Percentiles rank a stretch among this genome's conserved stretches.
These are phyloP conservation scores for Alosa alosa DNA, from an alignment of 2,113 vertebrate species.

Conservation along the genomic window DNA sequence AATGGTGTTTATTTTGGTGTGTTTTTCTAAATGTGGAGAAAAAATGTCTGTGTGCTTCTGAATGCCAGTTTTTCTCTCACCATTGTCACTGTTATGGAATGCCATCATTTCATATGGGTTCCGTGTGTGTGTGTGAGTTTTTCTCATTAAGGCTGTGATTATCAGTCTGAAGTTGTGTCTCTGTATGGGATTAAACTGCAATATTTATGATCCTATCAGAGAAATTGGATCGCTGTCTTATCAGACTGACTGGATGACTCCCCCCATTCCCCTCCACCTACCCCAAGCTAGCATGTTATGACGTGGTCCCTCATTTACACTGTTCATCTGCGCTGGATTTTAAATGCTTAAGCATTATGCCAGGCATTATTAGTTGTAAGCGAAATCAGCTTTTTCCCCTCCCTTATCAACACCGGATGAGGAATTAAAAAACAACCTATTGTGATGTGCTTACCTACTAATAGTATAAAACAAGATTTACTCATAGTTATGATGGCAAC, in stretches of 20 bases:
- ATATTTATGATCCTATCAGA: conserved; percentile 12
- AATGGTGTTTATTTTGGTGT: neutral
- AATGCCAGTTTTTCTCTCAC: conserved; percentile 5
- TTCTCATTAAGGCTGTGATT: neutral
- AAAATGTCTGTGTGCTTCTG: neutral
- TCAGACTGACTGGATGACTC: neutral
- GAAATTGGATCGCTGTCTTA: neutral
- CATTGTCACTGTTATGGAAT: conserved; percentile 21
- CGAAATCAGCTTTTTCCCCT: neutral
- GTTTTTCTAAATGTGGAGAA: neutral
- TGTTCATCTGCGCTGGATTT: neutral
- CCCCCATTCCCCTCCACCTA: neutral
- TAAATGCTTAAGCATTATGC: neutral
- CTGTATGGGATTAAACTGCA: conserved; percentile 14
- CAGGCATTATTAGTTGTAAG: neutral
- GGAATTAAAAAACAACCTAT: neutral
- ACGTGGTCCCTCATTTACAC: neutral
- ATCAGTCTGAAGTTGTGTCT: neutral
- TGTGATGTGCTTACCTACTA: neutral
- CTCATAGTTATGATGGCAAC: neutral
- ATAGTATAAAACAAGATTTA: neutral
- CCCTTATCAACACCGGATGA: neutral
- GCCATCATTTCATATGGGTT: neutral
- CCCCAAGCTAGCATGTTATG: neutral
- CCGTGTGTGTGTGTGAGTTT: neutral